These are phyloP conservation scores for Procambarus virginalis DNA, from an alignment of 1,140 invertebrate genomes.

Conservation along the genomic window DNA sequence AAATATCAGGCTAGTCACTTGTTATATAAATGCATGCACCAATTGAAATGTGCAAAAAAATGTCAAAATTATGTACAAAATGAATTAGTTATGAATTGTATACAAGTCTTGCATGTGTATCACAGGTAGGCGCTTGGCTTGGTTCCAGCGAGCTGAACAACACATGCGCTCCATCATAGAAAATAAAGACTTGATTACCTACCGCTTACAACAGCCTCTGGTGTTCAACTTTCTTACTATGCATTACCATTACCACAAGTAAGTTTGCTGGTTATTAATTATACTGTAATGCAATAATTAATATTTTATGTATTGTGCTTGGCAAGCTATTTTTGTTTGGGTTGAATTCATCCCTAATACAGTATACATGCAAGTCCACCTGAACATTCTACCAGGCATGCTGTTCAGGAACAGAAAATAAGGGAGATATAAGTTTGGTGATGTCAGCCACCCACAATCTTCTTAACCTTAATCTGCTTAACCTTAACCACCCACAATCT, in stretches of 20 bases:
- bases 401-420: no score
- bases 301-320: no score
- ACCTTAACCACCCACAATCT: no score
- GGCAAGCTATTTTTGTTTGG: no score
- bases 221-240: conserved; percentile 52
- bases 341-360: no score
- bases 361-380: no score
- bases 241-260: conserved; percentile 56
- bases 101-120: not conserved
- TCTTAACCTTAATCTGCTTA: no score
- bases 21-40: not conserved
- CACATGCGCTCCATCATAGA: conserved; percentile 51
- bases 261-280: not conserved
- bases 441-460: no score
- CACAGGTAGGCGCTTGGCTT: conserved; percentile 14
- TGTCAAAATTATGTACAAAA: not conserved
- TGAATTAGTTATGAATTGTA: not conserved
- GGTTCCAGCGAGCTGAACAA: conserved; percentile 36
- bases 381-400: no score
- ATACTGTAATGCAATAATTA: no score
- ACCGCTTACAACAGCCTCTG: conserved; percentile 52
- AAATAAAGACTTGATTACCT: conserved; percentile 57
- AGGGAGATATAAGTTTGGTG: no score
- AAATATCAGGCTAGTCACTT: no score
- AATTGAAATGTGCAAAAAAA: not conserved